phyloP scores from a whole-genome alignment of 2,888 invertebrate genomes.

The Camptogramma bilineatum region DNA sequence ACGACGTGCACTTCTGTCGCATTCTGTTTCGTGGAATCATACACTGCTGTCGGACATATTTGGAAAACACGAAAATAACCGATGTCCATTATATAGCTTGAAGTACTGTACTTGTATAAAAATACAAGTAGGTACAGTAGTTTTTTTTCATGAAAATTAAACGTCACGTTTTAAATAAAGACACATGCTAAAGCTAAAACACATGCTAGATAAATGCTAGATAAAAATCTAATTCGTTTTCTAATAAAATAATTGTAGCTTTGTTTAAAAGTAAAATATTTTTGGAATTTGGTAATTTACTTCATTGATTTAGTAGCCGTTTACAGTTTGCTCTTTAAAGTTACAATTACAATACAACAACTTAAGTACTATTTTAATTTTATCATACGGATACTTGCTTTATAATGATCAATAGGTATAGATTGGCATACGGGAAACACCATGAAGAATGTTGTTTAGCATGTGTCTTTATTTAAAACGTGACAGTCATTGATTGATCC shows the following conservation, averaged over 20 bases:
- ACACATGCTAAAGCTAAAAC: slow-evolving; percentile 38
- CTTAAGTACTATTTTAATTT: not conserved
- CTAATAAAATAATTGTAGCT: too few relatives aligned
- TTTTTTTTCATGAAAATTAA: too few relatives aligned
- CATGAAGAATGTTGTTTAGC: slow-evolving; percentile 35
- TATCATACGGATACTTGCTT: not conserved
- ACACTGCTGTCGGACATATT: too few relatives aligned
- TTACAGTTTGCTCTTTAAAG: not conserved
- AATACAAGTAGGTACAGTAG: too few relatives aligned
- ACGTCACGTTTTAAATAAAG: slow-evolving; percentile 35
- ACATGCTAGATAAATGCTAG: too few relatives aligned
- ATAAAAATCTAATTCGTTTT: too few relatives aligned
- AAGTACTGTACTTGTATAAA: too few relatives aligned
- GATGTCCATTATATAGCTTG: too few relatives aligned
- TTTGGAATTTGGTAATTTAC: not conserved
- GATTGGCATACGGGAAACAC: slow-evolving; percentile 25
- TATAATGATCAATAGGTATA: slow-evolving; percentile 10
- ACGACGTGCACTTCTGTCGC: too few relatives aligned
- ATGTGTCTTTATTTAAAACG: slow-evolving; percentile 36
- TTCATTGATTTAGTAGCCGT: not conserved
- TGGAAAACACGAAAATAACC: too few relatives aligned
- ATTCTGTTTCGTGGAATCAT: too few relatives aligned
- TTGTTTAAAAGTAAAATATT: not conserved
- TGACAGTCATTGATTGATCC: slow-evolving; percentile 35
- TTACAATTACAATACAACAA: not conserved